Percentiles rank a stretch among this genome's conserved stretches.
Evolutionary conservation across 2,888 invertebrate species (phyloP).

Genomic region (Papilio protenor): DNA sequence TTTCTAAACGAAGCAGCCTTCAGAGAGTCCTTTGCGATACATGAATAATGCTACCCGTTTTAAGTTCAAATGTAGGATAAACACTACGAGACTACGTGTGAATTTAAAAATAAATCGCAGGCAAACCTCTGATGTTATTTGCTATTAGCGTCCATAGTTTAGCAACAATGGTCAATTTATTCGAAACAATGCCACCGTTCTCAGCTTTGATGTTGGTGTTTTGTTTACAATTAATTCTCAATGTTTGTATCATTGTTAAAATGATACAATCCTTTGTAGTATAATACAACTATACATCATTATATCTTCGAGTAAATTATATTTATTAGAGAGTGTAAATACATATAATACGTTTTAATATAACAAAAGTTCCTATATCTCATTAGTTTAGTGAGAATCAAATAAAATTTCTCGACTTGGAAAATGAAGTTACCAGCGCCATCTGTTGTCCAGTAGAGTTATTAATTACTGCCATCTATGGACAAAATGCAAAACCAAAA

Average conservation of each 20-base stretch:
- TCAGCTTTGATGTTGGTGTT: slow-evolving; percentile 9
- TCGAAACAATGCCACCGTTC: slow-evolving; percentile 14
- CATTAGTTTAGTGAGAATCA: neutral
- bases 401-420: neutral
- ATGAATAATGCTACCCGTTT: neutral
- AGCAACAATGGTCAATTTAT: slow-evolving; percentile 18
- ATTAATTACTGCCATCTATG: neutral
- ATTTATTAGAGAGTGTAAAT: neutral
- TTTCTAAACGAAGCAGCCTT: neutral
- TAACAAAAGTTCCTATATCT: neutral
- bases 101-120: neutral
- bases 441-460: neutral
- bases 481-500: neutral
- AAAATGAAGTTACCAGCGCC: neutral
- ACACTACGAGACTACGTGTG: neutral
- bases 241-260: neutral
- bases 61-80: neutral
- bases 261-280: neutral
- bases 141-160: neutral
- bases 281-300: neutral
- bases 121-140: neutral
- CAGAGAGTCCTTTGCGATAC: neutral
- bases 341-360: neutral
- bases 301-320: neutral
- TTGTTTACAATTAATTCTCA: neutral